phyloP scores from a whole-genome alignment of 2,113 vertebrate genomes.

The Melanerpes formicivorus region DNA sequence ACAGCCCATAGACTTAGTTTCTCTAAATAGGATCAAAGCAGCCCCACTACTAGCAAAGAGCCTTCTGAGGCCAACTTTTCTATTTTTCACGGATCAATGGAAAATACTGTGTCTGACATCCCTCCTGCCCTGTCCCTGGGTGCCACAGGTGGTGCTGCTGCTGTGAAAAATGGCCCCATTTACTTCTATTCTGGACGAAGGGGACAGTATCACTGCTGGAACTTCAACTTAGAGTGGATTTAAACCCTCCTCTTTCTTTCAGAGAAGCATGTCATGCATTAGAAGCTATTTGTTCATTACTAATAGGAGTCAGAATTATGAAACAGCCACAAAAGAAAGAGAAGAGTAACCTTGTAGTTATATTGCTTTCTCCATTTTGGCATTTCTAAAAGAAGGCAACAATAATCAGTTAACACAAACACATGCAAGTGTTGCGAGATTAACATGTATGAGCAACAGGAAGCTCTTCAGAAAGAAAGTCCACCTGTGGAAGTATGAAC shows the following conservation, averaged over 20 bases:
- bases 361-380: not conserved
- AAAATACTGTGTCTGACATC: not conserved
- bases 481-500: not conserved
- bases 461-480: not conserved
- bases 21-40: not conserved
- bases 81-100: not conserved
- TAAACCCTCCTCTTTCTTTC: not conserved
- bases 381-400: not conserved
- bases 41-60: not conserved
- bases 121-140: not conserved
- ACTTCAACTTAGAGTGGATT: not conserved
- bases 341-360: not conserved
- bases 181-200: not conserved
- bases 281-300: not conserved
- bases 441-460: not conserved
- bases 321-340: not conserved
- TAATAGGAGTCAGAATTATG: not conserved
- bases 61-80: not conserved
- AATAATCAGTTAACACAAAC: not conserved
- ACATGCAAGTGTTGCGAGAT: rapidly evolving
- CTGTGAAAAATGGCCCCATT: not conserved
- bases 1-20: not conserved
- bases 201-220: not conserved
- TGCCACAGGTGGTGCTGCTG: not conserved
- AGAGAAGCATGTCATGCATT: not conserved